Base-by-base conservation (phyloP, 2,113 vertebrate genomes). In the Platycercus adscitus region DNA sequence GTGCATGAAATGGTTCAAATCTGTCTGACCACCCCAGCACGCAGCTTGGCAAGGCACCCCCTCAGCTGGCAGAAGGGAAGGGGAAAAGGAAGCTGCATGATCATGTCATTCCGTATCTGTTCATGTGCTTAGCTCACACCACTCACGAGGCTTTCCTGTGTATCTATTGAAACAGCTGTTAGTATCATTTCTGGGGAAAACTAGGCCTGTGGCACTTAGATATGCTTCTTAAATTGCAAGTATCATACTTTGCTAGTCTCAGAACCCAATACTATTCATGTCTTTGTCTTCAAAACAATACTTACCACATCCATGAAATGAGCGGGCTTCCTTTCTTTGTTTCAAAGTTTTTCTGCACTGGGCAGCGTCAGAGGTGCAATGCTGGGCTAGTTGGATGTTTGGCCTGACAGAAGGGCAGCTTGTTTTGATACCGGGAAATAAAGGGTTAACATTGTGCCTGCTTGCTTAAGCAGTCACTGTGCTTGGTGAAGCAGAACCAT, bases 61-160 rank as follows among this genome's bases (percentile, higher is more conserved):
- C 41, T 7, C 28, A 19, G 47, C 60, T 55, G 39, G 55, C 53
- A 46, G 50, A 64, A 6, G 11, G 35, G 20, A 80, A 69, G 23
- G 28, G 66, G 33, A 60, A 81, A 76, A 41, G 70, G 41, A 82
- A 82, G 47, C 33, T 31, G 47, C 2, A 2, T 5, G 2, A 66
- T n/a, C n/a, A 14, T 1, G 0, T 52, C 29, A 49, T 44, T 89
- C 39, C 3, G 0, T 13, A 33, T 37, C 52, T 53, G 31, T 47
- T 52, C 9, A 14, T 29, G 43, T 35, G 44, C 26, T 68, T 28
- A 17, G 61, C 24, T 76, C 50, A 23, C 28, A 26, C 26, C 55
- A 39, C 26, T 35, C 61, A 25, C 1, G 8, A 4, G 3, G 20
- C 39, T 56, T 53, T 53, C 31, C 11, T 24, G 20, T 46, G 20